Evolutionary conservation across 2,888 invertebrate genomes (phyloP), one percentile per base, ranked within the genome.

Genomic region (Pocota personata): DNA sequence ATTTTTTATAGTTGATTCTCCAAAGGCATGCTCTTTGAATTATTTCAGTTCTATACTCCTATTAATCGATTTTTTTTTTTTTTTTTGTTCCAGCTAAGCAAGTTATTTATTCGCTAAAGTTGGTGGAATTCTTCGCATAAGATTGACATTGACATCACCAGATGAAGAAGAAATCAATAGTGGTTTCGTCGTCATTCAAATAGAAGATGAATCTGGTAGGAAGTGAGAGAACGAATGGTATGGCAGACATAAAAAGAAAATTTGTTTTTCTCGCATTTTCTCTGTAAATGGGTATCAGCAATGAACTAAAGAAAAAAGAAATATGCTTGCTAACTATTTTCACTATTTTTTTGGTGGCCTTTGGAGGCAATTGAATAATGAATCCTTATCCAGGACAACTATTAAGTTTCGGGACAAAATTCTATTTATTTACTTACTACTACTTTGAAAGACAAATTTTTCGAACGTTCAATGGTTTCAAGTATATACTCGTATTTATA

Each of bases 131-230:
- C 52, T 37, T 69, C 12, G 30, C 55, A 37, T 35, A 30, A 43
- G 16, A 69, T 35, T 71, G 69, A 32, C 57, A 71, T 71, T 32
- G 69, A 71, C 43, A 46, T 57, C 43, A 32, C 7, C 40, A 12
- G 19, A 19, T 8, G 27, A 14, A 43, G n/a, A 24, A 27, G 14
- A 14, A 6, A 50, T 16, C 32, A 58, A 19, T 60, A 19, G 43
- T 35, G 19, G 46, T 58, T 46, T n/a, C 8, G 10, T 58, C 19
- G 48, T 19, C 27, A 72, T 48, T 46, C 16, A 50, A 58, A 35
- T 27, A 3, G 35, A 35, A 48, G 58, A 58, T 60, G 24, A 72
- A 72, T 48, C 72, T 48, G 58, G 24, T 69, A 7, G 16, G 46
- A 24, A 64, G 32, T 64, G 32, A 32, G 32, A 32, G 64, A 30